Conservation (phyloP, 1,140 invertebrate species). For the Pollicipes pollicipes region DNA sequence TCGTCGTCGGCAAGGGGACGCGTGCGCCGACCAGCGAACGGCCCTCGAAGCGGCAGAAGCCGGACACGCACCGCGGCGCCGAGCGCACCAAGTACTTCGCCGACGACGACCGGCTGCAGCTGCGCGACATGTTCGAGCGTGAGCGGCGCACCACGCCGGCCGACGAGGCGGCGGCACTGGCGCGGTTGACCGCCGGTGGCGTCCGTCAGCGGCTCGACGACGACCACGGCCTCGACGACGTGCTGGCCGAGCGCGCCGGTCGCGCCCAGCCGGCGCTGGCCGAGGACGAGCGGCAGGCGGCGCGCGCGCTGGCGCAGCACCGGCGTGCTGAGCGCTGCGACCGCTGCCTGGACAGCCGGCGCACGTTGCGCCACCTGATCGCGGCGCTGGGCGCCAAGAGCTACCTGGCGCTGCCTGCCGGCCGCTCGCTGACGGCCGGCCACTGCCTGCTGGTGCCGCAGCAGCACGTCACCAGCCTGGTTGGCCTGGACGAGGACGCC, state of each 20-base stretch:
- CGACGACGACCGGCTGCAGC: slow-evolving; percentile 73
- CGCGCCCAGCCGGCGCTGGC: neutral
- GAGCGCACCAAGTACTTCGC: slow-evolving; percentile 65
- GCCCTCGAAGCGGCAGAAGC: slow-evolving; percentile 33
- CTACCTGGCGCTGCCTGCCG: slow-evolving; percentile 59
- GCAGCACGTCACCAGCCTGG: slow-evolving; percentile 54
- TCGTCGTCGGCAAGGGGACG: slow-evolving; percentile 7
- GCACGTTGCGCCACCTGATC: slow-evolving; percentile 71
- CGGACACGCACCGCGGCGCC: slow-evolving; percentile 50
- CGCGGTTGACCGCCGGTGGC: slow-evolving; percentile 40
- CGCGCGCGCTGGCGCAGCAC: slow-evolving; percentile 26
- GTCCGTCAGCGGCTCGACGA: slow-evolving; percentile 12
- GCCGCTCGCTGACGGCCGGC: slow-evolving; percentile 57
- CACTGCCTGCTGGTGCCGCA: slow-evolving; percentile 80
- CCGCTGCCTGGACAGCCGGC: slow-evolving; percentile 60
- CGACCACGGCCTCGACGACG: slow-evolving; percentile 34
- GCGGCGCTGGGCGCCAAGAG: slow-evolving; percentile 48
- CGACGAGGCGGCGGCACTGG: slow-evolving; percentile 64
- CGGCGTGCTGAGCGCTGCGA: slow-evolving; percentile 55
- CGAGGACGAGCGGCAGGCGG: neutral
- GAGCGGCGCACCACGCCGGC: slow-evolving; percentile 67
- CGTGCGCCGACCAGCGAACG: slow-evolving; percentile 12
- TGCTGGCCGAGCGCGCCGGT: slow-evolving; percentile 25
- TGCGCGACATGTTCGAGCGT: slow-evolving; percentile 72
- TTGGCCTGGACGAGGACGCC: slow-evolving; percentile 77